Evolutionary conservation across 2,113 vertebrate genomes (phyloP).

Genomic region (Brachyhypopomus occidentalis): DNA sequence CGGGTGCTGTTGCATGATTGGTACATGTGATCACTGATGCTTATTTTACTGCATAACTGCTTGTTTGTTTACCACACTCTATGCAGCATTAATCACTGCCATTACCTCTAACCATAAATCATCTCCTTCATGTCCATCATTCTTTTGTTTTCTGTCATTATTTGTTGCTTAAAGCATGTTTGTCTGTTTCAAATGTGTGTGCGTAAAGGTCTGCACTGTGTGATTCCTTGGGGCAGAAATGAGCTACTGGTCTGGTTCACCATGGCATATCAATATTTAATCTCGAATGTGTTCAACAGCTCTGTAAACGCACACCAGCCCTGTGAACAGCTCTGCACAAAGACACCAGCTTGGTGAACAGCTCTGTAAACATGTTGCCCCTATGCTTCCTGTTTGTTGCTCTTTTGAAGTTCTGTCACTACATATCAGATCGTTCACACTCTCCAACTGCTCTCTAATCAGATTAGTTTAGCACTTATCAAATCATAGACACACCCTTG

Average conservation of each 20-base stretch:
- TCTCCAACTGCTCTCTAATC: no score
- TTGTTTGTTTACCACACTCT: not conserved
- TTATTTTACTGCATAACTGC: not conserved
- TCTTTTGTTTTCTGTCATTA: conserved; percentile 40
- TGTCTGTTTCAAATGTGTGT: not conserved
- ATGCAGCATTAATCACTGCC: no score
- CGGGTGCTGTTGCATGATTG: not conserved
- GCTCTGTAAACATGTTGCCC: conserved; percentile 28
- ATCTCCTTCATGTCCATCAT: conserved; percentile 15
- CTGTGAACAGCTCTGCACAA: conserved; percentile 38
- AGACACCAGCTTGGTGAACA: conserved; percentile 3
- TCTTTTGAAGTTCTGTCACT: conserved; percentile 16
- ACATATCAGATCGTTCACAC: conserved; percentile 21
- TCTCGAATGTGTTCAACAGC: conserved; percentile 39
- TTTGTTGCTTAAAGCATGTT: not conserved
- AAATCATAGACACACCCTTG: not conserved
- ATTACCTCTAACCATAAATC: no score
- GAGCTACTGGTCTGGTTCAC: conserved; percentile 24
- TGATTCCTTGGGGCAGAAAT: conserved; percentile 39
- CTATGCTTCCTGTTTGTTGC: conserved; percentile 1
- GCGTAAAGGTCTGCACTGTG: conserved; percentile 58
- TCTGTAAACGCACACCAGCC: conserved; percentile 16
- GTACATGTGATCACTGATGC: not conserved
- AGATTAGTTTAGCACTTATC: not conserved
- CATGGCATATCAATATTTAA: conserved; percentile 45